phyloP scores from a whole-genome alignment of 2,113 vertebrate genomes.

The Anarrhichthys ocellatus region DNA sequence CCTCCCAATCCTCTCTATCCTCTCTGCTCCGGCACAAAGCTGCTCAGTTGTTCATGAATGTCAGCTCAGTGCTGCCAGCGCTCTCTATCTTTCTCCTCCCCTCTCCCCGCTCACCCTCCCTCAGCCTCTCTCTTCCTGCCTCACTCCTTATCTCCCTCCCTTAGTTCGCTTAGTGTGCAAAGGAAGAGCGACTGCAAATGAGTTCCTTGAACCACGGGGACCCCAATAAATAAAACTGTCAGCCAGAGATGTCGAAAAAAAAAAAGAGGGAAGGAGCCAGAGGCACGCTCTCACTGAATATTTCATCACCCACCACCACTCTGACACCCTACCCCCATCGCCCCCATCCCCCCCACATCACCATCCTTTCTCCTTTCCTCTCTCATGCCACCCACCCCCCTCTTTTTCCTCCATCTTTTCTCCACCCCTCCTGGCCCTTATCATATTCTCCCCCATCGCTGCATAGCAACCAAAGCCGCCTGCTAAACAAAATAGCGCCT shows the following conservation, averaged over 20 bases:
- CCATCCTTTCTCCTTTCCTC: constrained; percentile 55
- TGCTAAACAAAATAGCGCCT: constrained; percentile 69
- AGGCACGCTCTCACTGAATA: constrained; percentile 86
- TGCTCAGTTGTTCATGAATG: constrained; percentile 79
- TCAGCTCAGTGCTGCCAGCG: constrained; percentile 72
- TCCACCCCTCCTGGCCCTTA: constrained; percentile 65
- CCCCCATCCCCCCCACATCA: constrained; percentile 59
- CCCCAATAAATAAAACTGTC: constrained; percentile 86
- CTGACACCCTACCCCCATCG: constrained; percentile 77
- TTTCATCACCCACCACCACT: constrained; percentile 82
- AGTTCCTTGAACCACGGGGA: constrained; percentile 86
- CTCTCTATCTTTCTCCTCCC: constrained; percentile 63
- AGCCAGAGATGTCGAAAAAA: constrained; percentile 75
- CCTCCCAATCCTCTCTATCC: constrained; percentile 65
- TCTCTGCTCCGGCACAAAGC: constrained; percentile 74
- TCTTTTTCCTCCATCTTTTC: constrained; percentile 35
- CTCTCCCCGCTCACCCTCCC: constrained; percentile 51
- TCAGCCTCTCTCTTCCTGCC: constrained; percentile 58
- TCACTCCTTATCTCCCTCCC: constrained; percentile 74
- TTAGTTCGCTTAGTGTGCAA: constrained; percentile 78
- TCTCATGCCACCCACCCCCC: constrained; percentile 53
- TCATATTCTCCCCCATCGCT: constrained; percentile 72
- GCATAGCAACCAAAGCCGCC: constrained; percentile 74
- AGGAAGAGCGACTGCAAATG: constrained; percentile 85
- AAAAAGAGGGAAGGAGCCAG: constrained; percentile 70